Evolutionary conservation across 2,888 invertebrate genomes (phyloP).

Genomic region (Thyatira batis): DNA sequence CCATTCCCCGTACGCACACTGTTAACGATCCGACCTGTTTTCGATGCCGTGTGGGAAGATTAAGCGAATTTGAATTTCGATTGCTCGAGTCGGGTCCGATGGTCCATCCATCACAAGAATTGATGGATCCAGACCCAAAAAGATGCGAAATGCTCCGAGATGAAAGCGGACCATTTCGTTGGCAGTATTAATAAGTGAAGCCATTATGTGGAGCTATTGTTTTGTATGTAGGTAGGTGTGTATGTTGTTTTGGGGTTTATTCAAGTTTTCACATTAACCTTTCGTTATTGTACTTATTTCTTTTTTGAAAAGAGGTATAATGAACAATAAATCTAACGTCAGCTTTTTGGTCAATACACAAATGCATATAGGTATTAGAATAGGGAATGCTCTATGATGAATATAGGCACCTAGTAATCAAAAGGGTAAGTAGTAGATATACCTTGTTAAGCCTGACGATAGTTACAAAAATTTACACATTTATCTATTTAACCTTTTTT

Average conservation of each 20-base stretch:
- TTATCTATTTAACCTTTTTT: too few species aligned
- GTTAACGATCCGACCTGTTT: slow-evolving; percentile 79
- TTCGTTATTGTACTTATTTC: too few species aligned
- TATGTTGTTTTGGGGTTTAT: neutral
- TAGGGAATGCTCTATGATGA: too few species aligned
- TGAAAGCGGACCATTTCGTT: slow-evolving; percentile 72
- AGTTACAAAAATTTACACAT: too few species aligned
- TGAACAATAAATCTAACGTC: too few species aligned
- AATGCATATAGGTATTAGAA: too few species aligned
- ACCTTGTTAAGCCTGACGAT: too few species aligned
- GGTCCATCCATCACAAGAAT: slow-evolving; percentile 80
- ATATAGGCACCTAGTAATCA: too few species aligned
- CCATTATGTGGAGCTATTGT: slow-evolving; percentile 60
- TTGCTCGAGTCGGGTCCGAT: slow-evolving; percentile 62
- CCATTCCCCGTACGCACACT: slow-evolving; percentile 55
- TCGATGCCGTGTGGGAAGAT: slow-evolving; percentile 78
- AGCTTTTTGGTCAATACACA: too few species aligned
- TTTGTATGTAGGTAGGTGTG: slow-evolving; percentile 26
- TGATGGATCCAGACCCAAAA: slow-evolving; percentile 81
- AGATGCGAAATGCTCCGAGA: slow-evolving; percentile 64
- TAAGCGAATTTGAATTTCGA: slow-evolving; percentile 82
- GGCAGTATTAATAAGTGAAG: slow-evolving; percentile 71
- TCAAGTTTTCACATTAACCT: too few species aligned
- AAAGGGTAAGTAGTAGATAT: too few species aligned
- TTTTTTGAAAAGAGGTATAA: too few species aligned